Conservation (phyloP, 2,888 invertebrate genomes). For the Caenorhabditis macrosperma region DNA sequence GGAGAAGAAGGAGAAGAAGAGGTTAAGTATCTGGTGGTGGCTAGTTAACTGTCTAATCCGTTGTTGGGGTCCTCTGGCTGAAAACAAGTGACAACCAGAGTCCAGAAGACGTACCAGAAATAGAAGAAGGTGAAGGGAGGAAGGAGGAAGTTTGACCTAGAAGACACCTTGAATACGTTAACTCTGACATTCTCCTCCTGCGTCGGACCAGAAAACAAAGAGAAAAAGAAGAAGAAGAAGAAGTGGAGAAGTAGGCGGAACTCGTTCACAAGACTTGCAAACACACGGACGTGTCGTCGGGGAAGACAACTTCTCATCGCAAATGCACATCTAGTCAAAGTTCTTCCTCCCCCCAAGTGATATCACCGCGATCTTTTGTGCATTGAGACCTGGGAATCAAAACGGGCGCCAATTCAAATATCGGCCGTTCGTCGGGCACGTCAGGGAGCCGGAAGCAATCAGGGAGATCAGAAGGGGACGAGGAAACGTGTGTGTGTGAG, state of each 20-base stretch:
- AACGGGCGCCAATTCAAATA: neutral
- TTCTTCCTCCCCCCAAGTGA: slow-evolving; percentile 11
- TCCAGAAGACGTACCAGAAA: neutral
- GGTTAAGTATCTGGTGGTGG: too few relatives aligned
- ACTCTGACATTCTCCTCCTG: neutral
- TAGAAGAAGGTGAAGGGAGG: neutral
- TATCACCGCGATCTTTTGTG: slow-evolving; percentile 28
- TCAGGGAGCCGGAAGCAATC: slow-evolving; percentile 39
- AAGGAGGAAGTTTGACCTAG: slow-evolving; percentile 4
- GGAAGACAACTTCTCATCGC: too few relatives aligned
- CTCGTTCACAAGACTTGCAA: neutral
- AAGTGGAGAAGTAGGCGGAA: neutral
- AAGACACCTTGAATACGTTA: slow-evolving; percentile 2
- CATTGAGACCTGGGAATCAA: neutral
- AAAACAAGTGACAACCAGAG: slow-evolving; percentile 6
- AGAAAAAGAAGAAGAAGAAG: neutral
- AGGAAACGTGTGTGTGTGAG: too few relatives aligned
- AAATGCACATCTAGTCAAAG: slow-evolving; percentile 39
- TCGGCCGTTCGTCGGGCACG: slow-evolving; percentile 21
- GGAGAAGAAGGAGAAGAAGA: neutral
- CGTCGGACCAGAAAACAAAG: slow-evolving; percentile 4
- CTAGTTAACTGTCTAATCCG: too few relatives aligned
- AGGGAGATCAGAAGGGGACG: neutral
- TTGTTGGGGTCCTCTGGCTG: too few relatives aligned
- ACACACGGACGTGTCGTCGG: neutral